Base-by-base conservation (phyloP, 2,888 invertebrate genomes). In the Nasonia oneida region DNA sequence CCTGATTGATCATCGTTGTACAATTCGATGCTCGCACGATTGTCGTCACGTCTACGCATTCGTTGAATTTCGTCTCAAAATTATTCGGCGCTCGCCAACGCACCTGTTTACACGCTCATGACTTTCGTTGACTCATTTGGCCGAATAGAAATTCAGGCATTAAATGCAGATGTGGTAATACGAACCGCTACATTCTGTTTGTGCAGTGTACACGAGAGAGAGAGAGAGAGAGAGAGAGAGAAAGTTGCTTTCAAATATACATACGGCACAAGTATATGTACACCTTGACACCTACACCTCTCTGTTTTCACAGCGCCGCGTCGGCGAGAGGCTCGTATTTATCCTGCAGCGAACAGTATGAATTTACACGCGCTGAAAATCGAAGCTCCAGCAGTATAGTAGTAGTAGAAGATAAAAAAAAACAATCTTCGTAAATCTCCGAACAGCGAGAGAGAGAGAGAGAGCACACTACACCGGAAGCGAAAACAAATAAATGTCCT, bases 371-470 rank as follows among this genome's bases (percentile, higher is more conserved):
- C 18, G 3, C 1, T 15, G 4, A 67, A 67, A 67, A 67, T 67
- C 14, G 29, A 67, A 67, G 12, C 33, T 67, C 67, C 33, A 33
- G 64, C 1, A 23, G 29, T 29, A 8, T 6, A 61, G 6, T 18
- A n/a, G 6, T 3, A 57, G n/a, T 5, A 61, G 5, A 18, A 18
- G 15, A 53, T 15, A 53, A 57, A 6, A 29, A 47, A 73, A 73
- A 47, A 47, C 73, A 47, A 77, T 57, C 39, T 29, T 29, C 37
- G 76, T 77, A 77, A 77, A 57, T 77, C 76, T 77, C 73, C 12
- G 23, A 42, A 8, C 71, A 18, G 71, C 1, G 42, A n/a, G 29
- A 29, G 29, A 29, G 29, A 29, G 29, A 29, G 29, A 29, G 29
- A 29, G 29, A 29, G 29, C 29, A 29, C 29, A 29, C 29, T 29